These are phyloP conservation scores for Leucosticte australis DNA, from an alignment of 2,113 vertebrate genomes.

Conservation along the genomic window DNA sequence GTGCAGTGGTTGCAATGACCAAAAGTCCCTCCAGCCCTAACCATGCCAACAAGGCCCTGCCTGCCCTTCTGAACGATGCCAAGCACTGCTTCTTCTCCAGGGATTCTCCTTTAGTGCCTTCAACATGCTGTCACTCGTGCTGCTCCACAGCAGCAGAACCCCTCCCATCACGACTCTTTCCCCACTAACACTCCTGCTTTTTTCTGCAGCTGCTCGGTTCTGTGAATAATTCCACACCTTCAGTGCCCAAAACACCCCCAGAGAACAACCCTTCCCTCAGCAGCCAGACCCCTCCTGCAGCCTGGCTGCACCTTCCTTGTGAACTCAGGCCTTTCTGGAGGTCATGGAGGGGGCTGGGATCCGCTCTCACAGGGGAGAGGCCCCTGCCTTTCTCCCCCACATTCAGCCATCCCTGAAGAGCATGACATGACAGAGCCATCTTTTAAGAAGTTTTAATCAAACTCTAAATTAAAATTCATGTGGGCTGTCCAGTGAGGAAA, in stretches of 20 bases:
- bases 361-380: not conserved
- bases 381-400: accelerated
- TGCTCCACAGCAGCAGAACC: not conserved
- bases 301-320: not conserved
- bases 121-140: not conserved
- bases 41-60: accelerated
- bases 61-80: not conserved
- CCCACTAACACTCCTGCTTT: not conserved
- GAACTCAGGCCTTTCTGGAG: not conserved
- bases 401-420: not conserved
- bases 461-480: not conserved
- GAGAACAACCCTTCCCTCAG: not conserved
- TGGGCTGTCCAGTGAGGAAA: not conserved
- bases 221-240: not conserved
- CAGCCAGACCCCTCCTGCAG: not conserved
- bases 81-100: not conserved
- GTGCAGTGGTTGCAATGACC: not conserved
- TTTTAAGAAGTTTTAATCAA: not conserved
- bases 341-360: accelerated
- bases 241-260: not conserved
- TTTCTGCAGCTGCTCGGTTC: not conserved
- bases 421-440: accelerated
- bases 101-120: not conserved
- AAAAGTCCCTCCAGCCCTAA: not conserved
- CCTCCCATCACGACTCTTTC: accelerated